Evolutionary conservation across 2,888 invertebrate species (phyloP), one percentile per base, ranked within the genome.

Genomic region (Cremastobaeus sp.): DNA sequence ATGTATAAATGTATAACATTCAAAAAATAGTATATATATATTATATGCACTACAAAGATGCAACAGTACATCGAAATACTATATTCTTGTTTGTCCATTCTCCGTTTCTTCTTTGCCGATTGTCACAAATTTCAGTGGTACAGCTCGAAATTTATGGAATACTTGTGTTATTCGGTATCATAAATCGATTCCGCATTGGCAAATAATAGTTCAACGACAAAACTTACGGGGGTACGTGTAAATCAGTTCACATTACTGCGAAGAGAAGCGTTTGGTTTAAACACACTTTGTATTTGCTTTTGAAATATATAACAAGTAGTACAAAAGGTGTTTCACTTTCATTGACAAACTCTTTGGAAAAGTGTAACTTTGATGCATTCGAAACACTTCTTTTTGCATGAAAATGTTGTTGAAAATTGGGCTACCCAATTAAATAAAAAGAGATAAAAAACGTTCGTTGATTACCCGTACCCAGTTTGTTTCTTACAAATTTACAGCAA

Each of bases 1-100:
- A 43, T 60, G 20, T 70, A 65, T 55, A 70, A 70, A 60, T 68
- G 55, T 68, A 64, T 54, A 74, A 74, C 69, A 64, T 68, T 74
- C 25, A 68, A 68, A 74, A 74, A 74, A 74, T 74, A 73, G 47
- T 54, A 37, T 64, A 57, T 68, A 60, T 69, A 37, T 37, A n/a
- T n/a, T 32, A 25, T 47, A 28, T 54, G 66, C 48, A 72, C 57
- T 64, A 57, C 54, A 71, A 71, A 64, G 57, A 50, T 60, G 60
- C 66, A 73, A 64, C 48, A 30, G 34, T 50, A 25, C 48, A 45
- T 72, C 32, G 34, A 68, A 68, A 73, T 68, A 73, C 60, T 54
- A n/a, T n/a, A n/a, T n/a, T n/a, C n/a, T n/a, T n/a, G n/a, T n/a
- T n/a, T n/a, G n/a, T n/a, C n/a, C 21, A 20, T 37, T 48, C 39